These are phyloP conservation scores for Ormyrus pomaceus DNA, from an alignment of 2,888 invertebrate species.

Conservation along the genomic window DNA sequence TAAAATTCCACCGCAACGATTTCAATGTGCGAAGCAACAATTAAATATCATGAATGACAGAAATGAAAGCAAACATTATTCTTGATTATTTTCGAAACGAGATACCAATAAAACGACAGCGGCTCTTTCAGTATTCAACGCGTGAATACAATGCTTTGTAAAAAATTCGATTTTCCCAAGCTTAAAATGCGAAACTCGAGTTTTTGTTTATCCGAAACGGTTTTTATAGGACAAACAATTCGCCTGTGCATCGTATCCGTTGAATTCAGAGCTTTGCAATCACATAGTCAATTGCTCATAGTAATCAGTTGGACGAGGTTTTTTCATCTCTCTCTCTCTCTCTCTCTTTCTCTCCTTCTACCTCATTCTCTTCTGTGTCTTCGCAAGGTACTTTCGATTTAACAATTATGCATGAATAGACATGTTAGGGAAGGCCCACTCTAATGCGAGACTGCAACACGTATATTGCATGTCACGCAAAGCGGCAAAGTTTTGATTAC, in stretches of 20 bases:
- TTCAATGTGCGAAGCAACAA: too few species aligned
- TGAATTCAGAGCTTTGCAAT: conserved; percentile 14
- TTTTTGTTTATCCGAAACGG: not conserved
- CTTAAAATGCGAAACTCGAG: not conserved
- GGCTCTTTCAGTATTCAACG: too few species aligned
- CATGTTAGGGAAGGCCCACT: conserved; percentile 2
- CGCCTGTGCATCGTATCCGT: not conserved
- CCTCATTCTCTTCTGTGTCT: not conserved
- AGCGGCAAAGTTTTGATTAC: conserved; percentile 54
- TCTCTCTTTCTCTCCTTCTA: not conserved
- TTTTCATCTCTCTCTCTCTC: not conserved
- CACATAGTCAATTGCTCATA: conserved; percentile 3
- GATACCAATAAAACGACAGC: too few species aligned
- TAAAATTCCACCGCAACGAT: too few species aligned
- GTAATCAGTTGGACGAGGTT: conserved; percentile 2
- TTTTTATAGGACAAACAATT: not conserved
- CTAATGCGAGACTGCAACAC: conserved; percentile 46
- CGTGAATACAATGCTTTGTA: too few species aligned
- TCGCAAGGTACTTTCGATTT: conserved; percentile 15
- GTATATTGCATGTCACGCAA: conserved; percentile 49
- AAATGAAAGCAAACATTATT: too few species aligned
- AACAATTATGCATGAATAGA: not conserved
- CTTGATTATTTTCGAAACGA: too few species aligned
- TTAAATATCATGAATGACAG: too few species aligned
- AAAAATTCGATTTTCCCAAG: too few species aligned